phyloP scores from a whole-genome alignment of 2,113 vertebrate genomes.

The Lonchura striata region DNA sequence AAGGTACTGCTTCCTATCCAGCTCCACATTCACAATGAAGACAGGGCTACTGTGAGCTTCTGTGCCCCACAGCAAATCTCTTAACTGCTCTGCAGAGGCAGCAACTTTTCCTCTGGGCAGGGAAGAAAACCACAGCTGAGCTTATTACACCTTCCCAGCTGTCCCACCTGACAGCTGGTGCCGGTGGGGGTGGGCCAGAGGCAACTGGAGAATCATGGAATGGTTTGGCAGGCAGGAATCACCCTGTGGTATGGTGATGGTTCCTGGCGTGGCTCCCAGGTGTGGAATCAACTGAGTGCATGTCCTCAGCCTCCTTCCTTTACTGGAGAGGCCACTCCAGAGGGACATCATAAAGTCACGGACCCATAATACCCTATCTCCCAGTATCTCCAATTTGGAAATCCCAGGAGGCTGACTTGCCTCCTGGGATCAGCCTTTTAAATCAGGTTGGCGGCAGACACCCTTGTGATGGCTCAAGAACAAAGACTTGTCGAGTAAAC shows the following conservation, averaged over 20 bases:
- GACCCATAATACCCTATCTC: neutral
- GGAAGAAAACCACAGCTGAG: neutral
- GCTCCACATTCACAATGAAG: neutral
- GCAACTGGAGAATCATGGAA: neutral
- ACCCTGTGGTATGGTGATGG: neutral
- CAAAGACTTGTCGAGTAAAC: conserved; percentile 41
- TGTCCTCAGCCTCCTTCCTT: neutral
- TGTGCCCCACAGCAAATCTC: neutral
- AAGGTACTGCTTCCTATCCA: neutral
- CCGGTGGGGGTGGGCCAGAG: neutral
- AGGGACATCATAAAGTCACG: neutral
- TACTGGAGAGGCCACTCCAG: neutral
- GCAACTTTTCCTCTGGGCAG: neutral
- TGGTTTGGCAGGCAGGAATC: neutral
- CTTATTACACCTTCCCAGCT: neutral
- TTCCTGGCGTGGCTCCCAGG: neutral
- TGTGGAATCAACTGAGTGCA: neutral
- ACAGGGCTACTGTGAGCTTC: neutral
- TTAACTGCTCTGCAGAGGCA: neutral
- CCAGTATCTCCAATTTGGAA: neutral
- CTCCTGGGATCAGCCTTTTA: conserved; percentile 13
- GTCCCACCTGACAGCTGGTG: neutral
- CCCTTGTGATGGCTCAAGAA: conserved; percentile 22
- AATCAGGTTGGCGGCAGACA: conserved; percentile 55
- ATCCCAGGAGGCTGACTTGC: neutral